Evolutionary conservation across 2,113 vertebrate species (phyloP).

Genomic region (zebrafish (Danio rerio)): GRCz12tu NC_133184.1:24129501-24130000

Average conservation of each 20-base stretch:
- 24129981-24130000: too few species aligned
- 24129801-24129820: not conserved
- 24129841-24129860: not conserved
- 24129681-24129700: constrained; percentile 58
- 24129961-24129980: too few species aligned
- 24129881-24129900: not conserved
- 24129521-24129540: not conserved
- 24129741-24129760: not conserved
- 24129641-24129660: constrained; percentile 91
- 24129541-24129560: not conserved
- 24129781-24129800: not conserved
- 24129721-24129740: constrained; percentile 9
- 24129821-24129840: too few species aligned
- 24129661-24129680: constrained; percentile 93
- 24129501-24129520: not conserved
- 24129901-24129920: not conserved
- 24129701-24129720: constrained; percentile 11
- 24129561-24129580: constrained; percentile 11
- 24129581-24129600: constrained; percentile 77
- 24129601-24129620: constrained; percentile 89
- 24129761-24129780: not conserved
- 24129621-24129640: constrained; percentile 87
- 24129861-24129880: not conserved
- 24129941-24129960: too few species aligned
- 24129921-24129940: not conserved